phyloP scores from a whole-genome alignment of 1,140 invertebrate species.

The Rhysida immarginata region DNA sequence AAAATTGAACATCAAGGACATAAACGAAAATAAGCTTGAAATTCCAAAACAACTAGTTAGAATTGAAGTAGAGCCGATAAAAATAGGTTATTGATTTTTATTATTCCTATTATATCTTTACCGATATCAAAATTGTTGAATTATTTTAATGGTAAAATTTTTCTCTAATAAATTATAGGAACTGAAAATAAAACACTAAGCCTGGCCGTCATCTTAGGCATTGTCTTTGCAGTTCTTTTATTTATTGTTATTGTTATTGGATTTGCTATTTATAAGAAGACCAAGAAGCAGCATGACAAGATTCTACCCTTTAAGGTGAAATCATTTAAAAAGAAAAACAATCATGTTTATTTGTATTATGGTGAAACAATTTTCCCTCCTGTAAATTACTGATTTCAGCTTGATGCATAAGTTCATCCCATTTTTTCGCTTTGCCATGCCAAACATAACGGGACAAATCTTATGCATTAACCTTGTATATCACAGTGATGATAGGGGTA shows the following conservation, averaged over 20 bases:
- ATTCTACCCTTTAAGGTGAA: neutral
- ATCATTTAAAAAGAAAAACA: neutral
- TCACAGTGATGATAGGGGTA: too few relatives aligned
- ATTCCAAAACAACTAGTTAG: neutral
- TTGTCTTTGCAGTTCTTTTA: neutral
- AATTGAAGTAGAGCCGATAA: neutral
- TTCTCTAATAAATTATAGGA: neutral
- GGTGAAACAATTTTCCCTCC: too few relatives aligned
- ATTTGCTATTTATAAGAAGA: neutral
- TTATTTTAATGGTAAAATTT: too few relatives aligned
- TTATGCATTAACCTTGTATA: too few relatives aligned
- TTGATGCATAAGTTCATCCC: too few relatives aligned
- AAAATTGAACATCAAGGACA: neutral
- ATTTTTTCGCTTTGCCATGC: too few relatives aligned
- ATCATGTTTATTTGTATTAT: too few relatives aligned
- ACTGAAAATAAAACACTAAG: neutral
- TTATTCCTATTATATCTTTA: too few relatives aligned
- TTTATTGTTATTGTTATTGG: neutral
- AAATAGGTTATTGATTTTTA: too few relatives aligned
- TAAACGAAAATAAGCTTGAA: neutral
- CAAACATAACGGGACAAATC: too few relatives aligned
- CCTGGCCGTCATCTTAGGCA: neutral
- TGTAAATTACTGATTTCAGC: too few relatives aligned
- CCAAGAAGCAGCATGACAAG: neutral
- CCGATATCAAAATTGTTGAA: too few relatives aligned